Conservation (phyloP, 37 sponge, comb jelly and placozoan genomes). For the Crambe crambe region DNA sequence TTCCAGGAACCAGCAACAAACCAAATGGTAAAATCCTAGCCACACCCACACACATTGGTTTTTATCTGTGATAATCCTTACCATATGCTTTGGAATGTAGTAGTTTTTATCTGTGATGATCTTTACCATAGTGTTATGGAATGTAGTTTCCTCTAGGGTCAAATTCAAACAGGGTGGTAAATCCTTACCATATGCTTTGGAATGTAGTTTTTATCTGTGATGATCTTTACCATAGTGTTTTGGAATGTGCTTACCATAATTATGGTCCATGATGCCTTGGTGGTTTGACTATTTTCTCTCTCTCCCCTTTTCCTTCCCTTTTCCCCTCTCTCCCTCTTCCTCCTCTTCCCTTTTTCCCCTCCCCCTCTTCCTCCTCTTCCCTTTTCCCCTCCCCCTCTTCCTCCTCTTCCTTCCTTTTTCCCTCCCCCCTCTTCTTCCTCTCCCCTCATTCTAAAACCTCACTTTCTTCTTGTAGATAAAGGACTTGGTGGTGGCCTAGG, state of each 20-base stretch:
- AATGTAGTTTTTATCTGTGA: no score
- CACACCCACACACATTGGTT: conserved; percentile 1
- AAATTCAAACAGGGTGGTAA: neutral
- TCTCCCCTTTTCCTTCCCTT: no score
- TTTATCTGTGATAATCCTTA: no score
- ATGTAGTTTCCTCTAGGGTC: no score
- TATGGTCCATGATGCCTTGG: no score
- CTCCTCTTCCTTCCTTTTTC: neutral
- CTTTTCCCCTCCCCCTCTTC: neutral
- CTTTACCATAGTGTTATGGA: neutral
- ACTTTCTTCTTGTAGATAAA: no score
- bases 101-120: neutral
- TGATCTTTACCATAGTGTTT: no score
- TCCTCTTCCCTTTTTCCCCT: neutral
- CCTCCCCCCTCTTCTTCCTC: neutral
- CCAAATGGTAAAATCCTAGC: neutral
- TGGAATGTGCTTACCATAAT: no score
- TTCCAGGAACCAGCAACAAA: conserved; percentile 84
- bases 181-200: neutral
- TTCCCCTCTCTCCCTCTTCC: neutral
- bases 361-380: neutral
- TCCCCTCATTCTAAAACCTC: no score
- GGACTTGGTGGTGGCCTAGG: no score
- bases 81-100: neutral
- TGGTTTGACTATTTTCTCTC: no score